Base-by-base conservation (phyloP, 2,113 vertebrate species). In the Rhodinocichla rosea region DNA sequence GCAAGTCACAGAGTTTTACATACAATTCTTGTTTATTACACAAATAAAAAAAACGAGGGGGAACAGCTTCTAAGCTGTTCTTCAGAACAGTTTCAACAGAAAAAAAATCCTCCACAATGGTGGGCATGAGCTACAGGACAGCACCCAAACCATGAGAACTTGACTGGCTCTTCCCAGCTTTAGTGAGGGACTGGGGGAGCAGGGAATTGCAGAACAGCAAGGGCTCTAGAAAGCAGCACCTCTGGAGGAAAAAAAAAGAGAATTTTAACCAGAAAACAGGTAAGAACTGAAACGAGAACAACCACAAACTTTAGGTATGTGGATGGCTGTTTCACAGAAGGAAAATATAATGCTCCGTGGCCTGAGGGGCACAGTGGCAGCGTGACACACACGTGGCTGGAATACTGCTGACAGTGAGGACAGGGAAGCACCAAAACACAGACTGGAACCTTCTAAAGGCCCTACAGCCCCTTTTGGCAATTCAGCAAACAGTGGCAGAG, bases 371-470 rank as follows among this genome's bases (percentile, higher is more conserved):
- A 20, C 17, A 30, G 14, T 0, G 10, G 37, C 71, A 80, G 32
- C 35, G 32, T 14, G 11, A 26, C 27, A 32, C 4, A 37, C 8
- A 3, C 0, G 2, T 0, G 32, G 49, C 3, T 32, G 12, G 26
- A 44, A 21, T 30, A 2, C 14, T 4, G 15, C 9, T 21, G 21
- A 4, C 8, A 10, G 24, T 1, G 4, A 40, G 57, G 37, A 26
- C 32, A 40, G 16, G 12, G 15, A 55, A 80, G 15, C n/a, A n/a
- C 20, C 17, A 0, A 8, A 42, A 69, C 26, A 69, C 9, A 30
- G 8, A 2, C 26, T 7, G n/a, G 11, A 47, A 16, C 2, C 14
- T 76, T 6, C 63, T 22, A n/a, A n/a, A n/a, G n/a, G 53, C 32
- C 32, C 74, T 6, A 4, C 55, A 37, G 81, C 28, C 26, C n/a